These are phyloP conservation scores for Tringa solitaria DNA, from an alignment of 2,113 vertebrate species.

Conservation along the genomic window DNA sequence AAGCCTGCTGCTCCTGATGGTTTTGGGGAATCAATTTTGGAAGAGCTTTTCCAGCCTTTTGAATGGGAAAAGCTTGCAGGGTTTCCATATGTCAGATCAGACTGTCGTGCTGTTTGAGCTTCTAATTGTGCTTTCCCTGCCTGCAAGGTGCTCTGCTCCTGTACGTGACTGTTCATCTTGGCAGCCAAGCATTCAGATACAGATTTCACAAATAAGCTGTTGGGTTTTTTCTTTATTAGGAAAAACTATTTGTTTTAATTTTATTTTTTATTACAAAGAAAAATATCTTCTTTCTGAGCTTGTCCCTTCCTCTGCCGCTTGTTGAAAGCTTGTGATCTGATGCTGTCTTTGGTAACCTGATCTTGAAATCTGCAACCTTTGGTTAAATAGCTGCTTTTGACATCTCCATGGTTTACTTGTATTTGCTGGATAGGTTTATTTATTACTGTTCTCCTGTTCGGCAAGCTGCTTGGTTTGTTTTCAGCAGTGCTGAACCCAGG, in stretches of 20 bases:
- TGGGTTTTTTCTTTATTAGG: background rate
- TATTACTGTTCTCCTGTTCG: background rate
- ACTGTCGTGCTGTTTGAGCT: background rate
- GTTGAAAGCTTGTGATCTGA: background rate
- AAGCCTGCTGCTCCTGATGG: background rate
- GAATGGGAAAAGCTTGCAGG: background rate
- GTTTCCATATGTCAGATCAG: background rate
- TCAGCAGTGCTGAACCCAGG: background rate
- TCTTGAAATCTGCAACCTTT: background rate
- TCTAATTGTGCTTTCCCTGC: background rate
- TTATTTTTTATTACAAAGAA: background rate
- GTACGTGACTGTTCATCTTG: rapidly evolving
- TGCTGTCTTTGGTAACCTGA: background rate
- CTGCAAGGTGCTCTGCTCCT: background rate
- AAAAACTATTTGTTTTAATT: background rate
- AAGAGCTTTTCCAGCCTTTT: background rate
- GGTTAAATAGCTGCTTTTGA: background rate
- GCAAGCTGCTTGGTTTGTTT: background rate
- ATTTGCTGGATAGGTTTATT: background rate
- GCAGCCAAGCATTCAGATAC: background rate
- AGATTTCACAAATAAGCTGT: background rate
- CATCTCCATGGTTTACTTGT: background rate
- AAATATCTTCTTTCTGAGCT: background rate
- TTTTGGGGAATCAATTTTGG: background rate
- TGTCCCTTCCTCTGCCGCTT: background rate